Percentiles rank a stretch among this genome's conserved stretches.
These are phyloP conservation scores for Heliconius hermathena DNA, from an alignment of 1,140 invertebrate genomes.

Conservation along the genomic window DNA sequence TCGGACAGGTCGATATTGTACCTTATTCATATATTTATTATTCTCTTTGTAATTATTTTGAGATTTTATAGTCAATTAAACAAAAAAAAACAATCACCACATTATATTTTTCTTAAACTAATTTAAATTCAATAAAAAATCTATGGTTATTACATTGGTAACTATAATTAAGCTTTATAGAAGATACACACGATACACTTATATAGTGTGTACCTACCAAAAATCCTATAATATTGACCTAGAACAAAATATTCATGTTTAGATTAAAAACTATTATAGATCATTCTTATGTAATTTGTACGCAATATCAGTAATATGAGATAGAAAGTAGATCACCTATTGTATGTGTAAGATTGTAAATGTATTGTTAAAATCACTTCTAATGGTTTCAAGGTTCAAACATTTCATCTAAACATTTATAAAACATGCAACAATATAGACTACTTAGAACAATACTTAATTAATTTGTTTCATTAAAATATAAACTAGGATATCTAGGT, in stretches of 20 bases:
- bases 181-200: background rate
- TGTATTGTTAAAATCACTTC: background rate
- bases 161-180: background rate
- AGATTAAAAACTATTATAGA: background rate
- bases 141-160: background rate
- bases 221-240: background rate
- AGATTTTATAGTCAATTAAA: background rate
- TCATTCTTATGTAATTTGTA: constrained; percentile 1
- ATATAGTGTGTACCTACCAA: background rate
- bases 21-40: background rate
- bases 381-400: background rate
- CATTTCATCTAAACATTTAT: background rate
- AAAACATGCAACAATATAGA: background rate
- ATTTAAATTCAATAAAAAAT: background rate
- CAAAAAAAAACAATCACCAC: constrained; percentile 7
- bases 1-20: background rate
- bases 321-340: background rate
- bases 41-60: background rate
- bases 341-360: background rate
- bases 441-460: background rate
- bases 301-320: background rate
- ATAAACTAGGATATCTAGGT: background rate
- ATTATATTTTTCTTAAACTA: background rate
- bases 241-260: background rate
- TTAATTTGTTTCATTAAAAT: constrained; percentile 2